Percentiles rank a stretch among this genome's conserved stretches.
Evolutionary conservation across 2,888 invertebrate genomes (phyloP).

Genomic region (Parasteatoda lunata): DNA sequence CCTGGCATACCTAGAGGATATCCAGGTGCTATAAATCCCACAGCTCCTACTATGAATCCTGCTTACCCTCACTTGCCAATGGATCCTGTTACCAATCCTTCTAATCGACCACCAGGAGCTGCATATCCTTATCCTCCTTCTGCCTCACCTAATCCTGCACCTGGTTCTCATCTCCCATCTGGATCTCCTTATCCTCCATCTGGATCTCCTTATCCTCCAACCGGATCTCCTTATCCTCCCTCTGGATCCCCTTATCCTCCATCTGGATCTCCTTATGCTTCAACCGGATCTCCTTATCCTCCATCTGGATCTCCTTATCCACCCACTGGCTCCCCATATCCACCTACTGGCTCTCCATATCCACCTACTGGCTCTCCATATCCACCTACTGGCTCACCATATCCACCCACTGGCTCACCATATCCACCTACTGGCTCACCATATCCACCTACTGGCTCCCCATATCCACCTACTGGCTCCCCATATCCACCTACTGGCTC

Average conservation of each 20-base stretch:
- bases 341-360: not conserved
- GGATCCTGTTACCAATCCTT: not conserved
- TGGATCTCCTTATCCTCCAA: not conserved
- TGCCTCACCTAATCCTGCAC: not conserved
- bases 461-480: not conserved
- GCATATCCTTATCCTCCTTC: not conserved
- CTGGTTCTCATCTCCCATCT: not conserved
- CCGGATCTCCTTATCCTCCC: not conserved
- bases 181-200: not conserved
- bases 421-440: conserved; percentile 11
- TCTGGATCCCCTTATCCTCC: not conserved
- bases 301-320: conserved; percentile 12
- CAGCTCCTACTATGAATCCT: conserved; percentile 29
- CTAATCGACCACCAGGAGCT: not conserved
- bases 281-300: not conserved
- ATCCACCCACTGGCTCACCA: not conserved
- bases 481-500: conserved; percentile 19
- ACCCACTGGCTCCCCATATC: conserved; percentile 11
- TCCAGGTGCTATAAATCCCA: conserved; percentile 37
- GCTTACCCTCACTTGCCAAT: not conserved
- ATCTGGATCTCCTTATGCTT: conserved; percentile 4
- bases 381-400: conserved; percentile 8
- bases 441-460: conserved; percentile 4
- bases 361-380: not conserved
- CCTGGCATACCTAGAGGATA: conserved; percentile 46